Conservation (phyloP, 2,113 vertebrate species). For the Channa maculata region DNA sequence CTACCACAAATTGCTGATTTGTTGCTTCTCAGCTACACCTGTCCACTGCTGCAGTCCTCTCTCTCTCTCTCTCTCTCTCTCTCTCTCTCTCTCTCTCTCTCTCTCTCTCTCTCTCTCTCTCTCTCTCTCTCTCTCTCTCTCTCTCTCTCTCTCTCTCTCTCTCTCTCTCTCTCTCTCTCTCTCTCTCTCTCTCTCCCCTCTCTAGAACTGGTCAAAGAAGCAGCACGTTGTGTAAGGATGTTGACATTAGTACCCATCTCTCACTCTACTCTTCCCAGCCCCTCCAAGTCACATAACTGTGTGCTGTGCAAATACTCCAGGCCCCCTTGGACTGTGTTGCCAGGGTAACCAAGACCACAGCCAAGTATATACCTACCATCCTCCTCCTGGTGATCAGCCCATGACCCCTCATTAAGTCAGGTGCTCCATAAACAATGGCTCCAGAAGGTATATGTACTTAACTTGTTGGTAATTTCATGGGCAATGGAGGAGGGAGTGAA, state of each 20-base stretch:
- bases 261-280: conserved; percentile 17
- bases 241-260: conserved; percentile 72
- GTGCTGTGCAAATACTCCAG: conserved; percentile 77
- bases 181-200: conserved; percentile 28
- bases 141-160: conserved; percentile 14
- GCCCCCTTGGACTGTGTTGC: conserved; percentile 60
- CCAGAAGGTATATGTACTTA: conserved; percentile 28
- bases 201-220: conserved; percentile 49
- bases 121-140: conserved; percentile 16
- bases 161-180: conserved; percentile 23
- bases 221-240: conserved; percentile 69
- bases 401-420: conserved; percentile 26
- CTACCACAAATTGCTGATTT: conserved; percentile 32
- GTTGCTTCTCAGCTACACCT: not conserved
- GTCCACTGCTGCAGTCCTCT: not conserved
- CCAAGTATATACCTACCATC: conserved; percentile 41
- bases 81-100: conserved; percentile 10
- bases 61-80: conserved; percentile 24
- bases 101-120: conserved; percentile 12
- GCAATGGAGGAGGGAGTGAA: conserved; percentile 3
- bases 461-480: conserved; percentile 7
- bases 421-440: conserved; percentile 40
- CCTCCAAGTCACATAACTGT: conserved; percentile 77
- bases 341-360: conserved; percentile 69
- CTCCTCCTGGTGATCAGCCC: conserved; percentile 3